phyloP scores from a whole-genome alignment of 64 coral and sea anemone genomes.

The Actinia tenebrosa region DNA sequence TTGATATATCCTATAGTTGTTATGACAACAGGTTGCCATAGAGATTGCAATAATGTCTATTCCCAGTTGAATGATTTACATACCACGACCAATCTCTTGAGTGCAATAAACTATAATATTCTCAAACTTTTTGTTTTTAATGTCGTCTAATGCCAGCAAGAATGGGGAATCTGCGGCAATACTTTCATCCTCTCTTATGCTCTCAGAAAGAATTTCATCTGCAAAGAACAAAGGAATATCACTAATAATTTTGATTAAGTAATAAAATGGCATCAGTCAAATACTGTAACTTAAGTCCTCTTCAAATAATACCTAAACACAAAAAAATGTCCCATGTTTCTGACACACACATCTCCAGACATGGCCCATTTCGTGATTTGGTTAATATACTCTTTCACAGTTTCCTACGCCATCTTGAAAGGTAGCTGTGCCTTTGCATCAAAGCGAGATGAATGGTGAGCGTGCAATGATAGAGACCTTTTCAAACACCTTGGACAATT shows the following conservation, averaged over 20 bases:
- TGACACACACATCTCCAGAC: no score
- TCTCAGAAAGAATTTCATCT: constrained; percentile 56
- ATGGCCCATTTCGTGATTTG: no score
- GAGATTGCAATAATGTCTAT: neutral
- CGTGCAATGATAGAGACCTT: no score
- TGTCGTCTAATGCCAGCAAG: constrained; percentile 70
- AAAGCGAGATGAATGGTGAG: no score
- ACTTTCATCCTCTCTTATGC: constrained; percentile 46
- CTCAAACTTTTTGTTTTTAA: constrained; percentile 74
- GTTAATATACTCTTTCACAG: no score
- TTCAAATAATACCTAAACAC: neutral
- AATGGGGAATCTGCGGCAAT: constrained; percentile 54
- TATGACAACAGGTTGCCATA: neutral
- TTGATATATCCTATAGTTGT: neutral
- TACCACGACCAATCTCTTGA: constrained; percentile 79
- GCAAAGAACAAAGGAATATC: neutral
- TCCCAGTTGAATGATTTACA: neutral
- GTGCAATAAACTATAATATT: constrained; percentile 73
- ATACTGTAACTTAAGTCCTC: no score
- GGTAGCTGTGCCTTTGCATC: no score
- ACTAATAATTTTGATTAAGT: no score
- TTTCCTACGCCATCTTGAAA: no score
- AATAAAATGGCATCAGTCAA: no score
- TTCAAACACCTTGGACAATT: no score
- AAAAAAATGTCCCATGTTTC: neutral